Evolutionary conservation across 2,113 vertebrate genomes (phyloP).

Genomic region (Nyctibius bracteatus): DNA sequence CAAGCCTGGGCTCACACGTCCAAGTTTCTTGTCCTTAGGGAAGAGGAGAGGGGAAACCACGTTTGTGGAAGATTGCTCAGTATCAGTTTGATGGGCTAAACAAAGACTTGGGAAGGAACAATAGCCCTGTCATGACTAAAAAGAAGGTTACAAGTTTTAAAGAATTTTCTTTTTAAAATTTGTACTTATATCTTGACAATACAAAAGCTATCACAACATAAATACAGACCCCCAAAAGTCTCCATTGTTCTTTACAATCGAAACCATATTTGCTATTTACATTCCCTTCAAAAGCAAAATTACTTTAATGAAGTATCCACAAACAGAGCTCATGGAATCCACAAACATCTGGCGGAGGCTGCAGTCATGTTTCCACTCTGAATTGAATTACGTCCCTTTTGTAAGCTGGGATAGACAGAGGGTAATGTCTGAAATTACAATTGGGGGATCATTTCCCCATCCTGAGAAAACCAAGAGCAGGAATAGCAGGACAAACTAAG

Average conservation of each 20-base stretch:
- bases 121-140: not conserved
- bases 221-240: not conserved
- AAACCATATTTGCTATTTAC: conserved; percentile 52
- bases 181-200: not conserved
- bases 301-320: conserved; percentile 11
- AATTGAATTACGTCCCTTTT: conserved; percentile 45
- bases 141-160: not conserved
- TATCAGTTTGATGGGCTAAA: not conserved
- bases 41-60: not conserved
- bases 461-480: not conserved
- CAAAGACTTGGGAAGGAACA: not conserved
- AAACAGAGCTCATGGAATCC: conserved; percentile 41
- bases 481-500: not conserved
- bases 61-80: not conserved
- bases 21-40: not conserved
- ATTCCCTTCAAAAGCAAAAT: conserved; percentile 23
- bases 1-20: not conserved
- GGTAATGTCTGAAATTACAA: conserved; percentile 36
- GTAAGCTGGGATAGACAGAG: not conserved
- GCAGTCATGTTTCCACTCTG: conserved; percentile 55
- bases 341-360: conserved; percentile 36
- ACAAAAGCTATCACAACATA: not conserved
- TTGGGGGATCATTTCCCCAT: not conserved
- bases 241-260: conserved; percentile 14
- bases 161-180: not conserved